These are phyloP conservation scores for Drosophila hamatofila DNA, from an alignment of 2,888 invertebrate genomes.

Conservation along the genomic window DNA sequence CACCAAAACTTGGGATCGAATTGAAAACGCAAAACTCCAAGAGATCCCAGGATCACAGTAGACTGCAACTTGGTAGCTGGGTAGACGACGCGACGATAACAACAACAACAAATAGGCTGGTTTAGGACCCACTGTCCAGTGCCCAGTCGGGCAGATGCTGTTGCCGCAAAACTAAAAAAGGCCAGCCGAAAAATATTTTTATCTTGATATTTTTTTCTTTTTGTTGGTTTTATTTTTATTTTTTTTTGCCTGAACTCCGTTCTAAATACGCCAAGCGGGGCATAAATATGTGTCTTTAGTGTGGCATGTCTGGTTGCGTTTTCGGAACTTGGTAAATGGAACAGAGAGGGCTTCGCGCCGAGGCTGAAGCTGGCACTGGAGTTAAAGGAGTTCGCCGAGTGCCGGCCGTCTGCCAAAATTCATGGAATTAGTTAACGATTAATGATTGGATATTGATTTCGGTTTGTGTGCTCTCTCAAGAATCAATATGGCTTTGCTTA, in stretches of 20 bases:
- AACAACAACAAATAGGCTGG: constrained; percentile 62
- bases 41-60: constrained; percentile 38
- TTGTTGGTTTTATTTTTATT: constrained; percentile 26
- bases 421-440: constrained; percentile 81
- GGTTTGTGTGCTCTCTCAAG: constrained; percentile 26
- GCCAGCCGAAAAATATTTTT: constrained; percentile 76
- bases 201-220: constrained; percentile 70
- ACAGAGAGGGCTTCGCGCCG: constrained; percentile 16
- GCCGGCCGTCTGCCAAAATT: constrained; percentile 66
- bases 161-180: constrained; percentile 61
- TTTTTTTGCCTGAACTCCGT: constrained; percentile 44
- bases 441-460: constrained; percentile 80
- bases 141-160: constrained; percentile 50
- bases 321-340: constrained; percentile 74
- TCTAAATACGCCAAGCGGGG: constrained; percentile 73
- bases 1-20: constrained; percentile 61
- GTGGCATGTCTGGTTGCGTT: constrained; percentile 78
- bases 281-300: constrained; percentile 79
- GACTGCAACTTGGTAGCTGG: constrained; percentile 25
- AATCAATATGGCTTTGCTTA: constrained; percentile 11
- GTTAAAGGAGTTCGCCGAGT: constrained; percentile 25
- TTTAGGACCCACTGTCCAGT: constrained; percentile 56
- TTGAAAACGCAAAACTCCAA: constrained; percentile 56
- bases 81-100: constrained; percentile 57
- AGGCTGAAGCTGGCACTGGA: constrained; percentile 2